These are phyloP conservation scores for Ovibos moschatus DNA, from an alignment of 2,113 vertebrate species.

Conservation along the genomic window DNA sequence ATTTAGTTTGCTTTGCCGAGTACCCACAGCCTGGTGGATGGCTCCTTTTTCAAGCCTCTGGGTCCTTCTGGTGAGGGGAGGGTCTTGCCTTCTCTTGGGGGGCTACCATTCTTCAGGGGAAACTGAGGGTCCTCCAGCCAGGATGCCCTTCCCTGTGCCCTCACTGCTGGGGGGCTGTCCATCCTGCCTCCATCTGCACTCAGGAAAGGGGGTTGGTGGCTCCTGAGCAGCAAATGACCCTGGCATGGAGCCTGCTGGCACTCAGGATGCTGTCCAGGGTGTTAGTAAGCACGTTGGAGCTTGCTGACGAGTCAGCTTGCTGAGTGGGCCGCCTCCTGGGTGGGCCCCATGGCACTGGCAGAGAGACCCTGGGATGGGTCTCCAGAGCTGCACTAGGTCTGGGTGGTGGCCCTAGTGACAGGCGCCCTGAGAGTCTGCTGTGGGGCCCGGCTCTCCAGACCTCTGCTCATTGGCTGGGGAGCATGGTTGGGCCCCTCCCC, in stretches of 20 bases:
- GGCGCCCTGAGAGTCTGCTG: fast-evolving
- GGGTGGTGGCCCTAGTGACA: neutral
- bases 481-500: fast-evolving
- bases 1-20: neutral
- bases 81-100: neutral
- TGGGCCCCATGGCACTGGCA: neutral
- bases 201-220: neutral
- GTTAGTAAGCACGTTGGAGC: neutral
- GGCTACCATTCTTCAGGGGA: neutral
- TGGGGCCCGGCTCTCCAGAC: neutral
- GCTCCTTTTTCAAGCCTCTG: neutral
- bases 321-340: no score
- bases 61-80: no score
- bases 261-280: neutral
- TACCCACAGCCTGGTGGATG: neutral
- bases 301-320: neutral
- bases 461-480: neutral
- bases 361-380: neutral
- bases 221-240: no score
- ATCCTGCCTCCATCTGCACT: neutral
- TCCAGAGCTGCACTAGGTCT: neutral
- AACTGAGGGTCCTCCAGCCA: neutral
- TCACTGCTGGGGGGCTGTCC: neutral
- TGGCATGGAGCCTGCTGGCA: neutral
- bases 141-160: neutral